Evolutionary conservation across 1,140 invertebrate genomes (phyloP), one percentile per base, ranked within the genome.

Genomic region (Megathymus violae): DNA sequence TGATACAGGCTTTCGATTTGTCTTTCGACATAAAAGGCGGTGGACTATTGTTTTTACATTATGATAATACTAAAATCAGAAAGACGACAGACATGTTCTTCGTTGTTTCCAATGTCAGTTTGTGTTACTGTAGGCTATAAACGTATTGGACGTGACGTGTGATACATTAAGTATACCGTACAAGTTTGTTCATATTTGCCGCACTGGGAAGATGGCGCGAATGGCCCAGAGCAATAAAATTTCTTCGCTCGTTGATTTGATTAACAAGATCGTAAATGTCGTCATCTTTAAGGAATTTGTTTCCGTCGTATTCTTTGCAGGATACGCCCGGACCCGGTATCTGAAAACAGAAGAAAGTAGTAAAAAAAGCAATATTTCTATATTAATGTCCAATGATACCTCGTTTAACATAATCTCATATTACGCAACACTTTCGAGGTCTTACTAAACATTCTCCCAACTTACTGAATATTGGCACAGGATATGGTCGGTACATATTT

Each of bases 171-270:
- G n/a, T 14, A n/a, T 50, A 31, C 62, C 73, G 76, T 69, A 90
- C 88, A 59, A 90, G 71, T 76, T 88, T 82, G 13, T 71, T 82
- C 85, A 90, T 90, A 51, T 90, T 86, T 31, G 81, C 84, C 6
- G 85, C 84, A 46, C 69, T 60, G 0, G 84, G 83, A 15, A 86
- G 47, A 27, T 69, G 66, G 22, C 67, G 79, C 7, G 78, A 76
- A 5, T 68, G 51, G 3, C 85, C 82, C 41, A 74, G 59, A 13
- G 88, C 83, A n/a, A 90, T 74, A 54, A 80, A 86, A 64, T 84
- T 81, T 64, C 88, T 76, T 25, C 78, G 72, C 14, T 78, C 66
- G 50, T 90, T 90, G 0, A 90, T 80, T 63, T 65, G 80, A 17
- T 81, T 60, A 14, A 88, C 44, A 46, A 90, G 76, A 14, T 69